Conservation (phyloP, 2,113 vertebrate species). For the Conger conger region DNA sequence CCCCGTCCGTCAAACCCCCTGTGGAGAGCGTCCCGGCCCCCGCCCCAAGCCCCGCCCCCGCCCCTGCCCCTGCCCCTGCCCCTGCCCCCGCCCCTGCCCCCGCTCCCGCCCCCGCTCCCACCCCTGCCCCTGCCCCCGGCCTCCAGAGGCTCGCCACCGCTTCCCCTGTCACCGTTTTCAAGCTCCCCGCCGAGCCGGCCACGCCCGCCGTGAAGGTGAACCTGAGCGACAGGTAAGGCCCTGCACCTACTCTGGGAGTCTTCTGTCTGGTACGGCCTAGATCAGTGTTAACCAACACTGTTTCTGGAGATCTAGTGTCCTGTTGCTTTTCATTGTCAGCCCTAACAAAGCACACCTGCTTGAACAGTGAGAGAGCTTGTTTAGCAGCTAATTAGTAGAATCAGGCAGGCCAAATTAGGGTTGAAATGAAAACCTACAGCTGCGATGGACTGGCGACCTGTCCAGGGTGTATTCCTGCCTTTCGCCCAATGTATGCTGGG, state of each 20-base stretch:
- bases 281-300: too few species aligned
- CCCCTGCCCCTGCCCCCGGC: conserved; percentile 27
- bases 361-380: too few species aligned
- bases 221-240: conserved; percentile 85
- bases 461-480: too few species aligned
- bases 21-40: conserved; percentile 42
- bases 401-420: too few species aligned
- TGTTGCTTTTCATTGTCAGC: too few species aligned
- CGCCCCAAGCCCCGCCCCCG: conserved; percentile 26
- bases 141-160: conserved; percentile 23
- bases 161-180: conserved; percentile 47
- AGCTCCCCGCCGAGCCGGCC: conserved; percentile 54
- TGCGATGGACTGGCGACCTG: too few species aligned
- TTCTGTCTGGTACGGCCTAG: too few species aligned
- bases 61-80: not conserved
- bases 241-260: not conserved
- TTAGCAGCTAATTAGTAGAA: too few species aligned
- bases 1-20: conserved; percentile 64
- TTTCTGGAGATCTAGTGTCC: too few species aligned
- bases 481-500: too few species aligned
- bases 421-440: too few species aligned
- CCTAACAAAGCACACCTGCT: too few species aligned
- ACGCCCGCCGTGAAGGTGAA: conserved; percentile 76
- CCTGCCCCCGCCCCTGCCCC: conserved; percentile 34
- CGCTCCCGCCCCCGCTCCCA: not conserved